phyloP scores from a whole-genome alignment of 2,888 invertebrate species.

The Microctonus hyperodae region DNA sequence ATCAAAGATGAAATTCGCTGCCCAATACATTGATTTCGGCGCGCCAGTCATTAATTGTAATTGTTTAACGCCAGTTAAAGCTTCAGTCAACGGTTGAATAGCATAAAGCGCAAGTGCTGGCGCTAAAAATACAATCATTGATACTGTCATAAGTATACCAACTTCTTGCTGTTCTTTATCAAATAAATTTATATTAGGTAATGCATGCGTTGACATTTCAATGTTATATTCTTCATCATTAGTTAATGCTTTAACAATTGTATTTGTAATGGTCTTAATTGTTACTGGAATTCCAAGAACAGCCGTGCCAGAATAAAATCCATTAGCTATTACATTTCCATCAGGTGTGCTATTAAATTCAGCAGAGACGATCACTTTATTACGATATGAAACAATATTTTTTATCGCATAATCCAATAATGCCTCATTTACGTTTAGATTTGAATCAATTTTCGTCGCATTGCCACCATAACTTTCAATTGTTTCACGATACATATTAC shows the following conservation, averaged over 20 bases:
- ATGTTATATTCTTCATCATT: slow-evolving; percentile 49
- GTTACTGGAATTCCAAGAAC: slow-evolving; percentile 67
- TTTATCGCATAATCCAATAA: slow-evolving; percentile 57
- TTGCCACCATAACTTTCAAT: slow-evolving; percentile 44
- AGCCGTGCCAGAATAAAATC: slow-evolving; percentile 65
- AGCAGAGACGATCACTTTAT: slow-evolving; percentile 65
- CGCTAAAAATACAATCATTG: slow-evolving; percentile 48
- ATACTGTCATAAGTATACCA: slow-evolving; percentile 42
- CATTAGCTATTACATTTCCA: slow-evolving; percentile 50
- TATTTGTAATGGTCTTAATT: slow-evolving; percentile 65
- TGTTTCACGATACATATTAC: slow-evolving; percentile 40
- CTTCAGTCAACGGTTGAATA: slow-evolving; percentile 71
- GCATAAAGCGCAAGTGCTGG: slow-evolving; percentile 66
- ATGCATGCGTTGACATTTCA: slow-evolving; percentile 44
- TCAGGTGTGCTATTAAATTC: slow-evolving; percentile 59
- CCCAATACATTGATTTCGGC: slow-evolving; percentile 70
- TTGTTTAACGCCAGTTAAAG: slow-evolving; percentile 70
- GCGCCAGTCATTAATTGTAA: slow-evolving; percentile 75
- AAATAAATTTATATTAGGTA: slow-evolving; percentile 42
- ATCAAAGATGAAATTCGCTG: slow-evolving; percentile 69
- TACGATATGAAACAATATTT: slow-evolving; percentile 63
- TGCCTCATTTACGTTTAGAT: slow-evolving; percentile 46
- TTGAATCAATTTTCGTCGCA: slow-evolving; percentile 31
- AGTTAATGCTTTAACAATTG: slow-evolving; percentile 53
- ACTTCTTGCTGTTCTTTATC: slow-evolving; percentile 22